These are phyloP conservation scores for Meiosimyza decipiens DNA, from an alignment of 2,888 invertebrate species.

Conservation along the genomic window DNA sequence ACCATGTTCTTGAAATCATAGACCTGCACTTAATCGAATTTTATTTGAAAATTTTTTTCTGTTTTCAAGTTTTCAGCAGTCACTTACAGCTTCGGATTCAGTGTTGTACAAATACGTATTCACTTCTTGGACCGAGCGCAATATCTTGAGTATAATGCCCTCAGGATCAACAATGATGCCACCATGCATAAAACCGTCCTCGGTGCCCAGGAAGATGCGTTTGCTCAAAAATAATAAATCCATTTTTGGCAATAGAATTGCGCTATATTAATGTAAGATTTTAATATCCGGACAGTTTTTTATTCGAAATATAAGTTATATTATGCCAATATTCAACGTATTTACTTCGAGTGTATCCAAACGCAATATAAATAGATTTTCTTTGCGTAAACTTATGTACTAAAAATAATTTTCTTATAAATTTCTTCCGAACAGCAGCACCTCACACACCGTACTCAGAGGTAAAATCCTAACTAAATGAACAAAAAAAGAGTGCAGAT, in stretches of 20 bases:
- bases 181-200: conserved; percentile 70
- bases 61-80: background rate
- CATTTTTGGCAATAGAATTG: conserved; percentile 49
- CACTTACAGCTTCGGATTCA: conserved; percentile 70
- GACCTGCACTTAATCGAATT: conserved; percentile 50
- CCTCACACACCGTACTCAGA: too few species aligned
- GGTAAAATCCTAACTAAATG: too few species aligned
- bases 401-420: too few species aligned
- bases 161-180: conserved; percentile 71
- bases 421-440: too few species aligned
- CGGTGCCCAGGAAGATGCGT: conserved; percentile 68
- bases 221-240: conserved; percentile 65
- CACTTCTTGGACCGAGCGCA: conserved; percentile 68
- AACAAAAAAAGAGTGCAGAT: too few species aligned
- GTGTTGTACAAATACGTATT: conserved; percentile 67
- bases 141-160: conserved; percentile 71
- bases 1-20: conserved; percentile 69
- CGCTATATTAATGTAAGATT: too few species aligned
- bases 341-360: too few species aligned
- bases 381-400: too few species aligned
- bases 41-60: background rate
- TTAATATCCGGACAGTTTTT: too few species aligned
- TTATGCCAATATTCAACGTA: too few species aligned
- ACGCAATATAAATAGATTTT: too few species aligned
- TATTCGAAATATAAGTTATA: too few species aligned